Evolutionary conservation across 2,113 vertebrate genomes (phyloP).

Genomic region (Notechis scutatus): DNA sequence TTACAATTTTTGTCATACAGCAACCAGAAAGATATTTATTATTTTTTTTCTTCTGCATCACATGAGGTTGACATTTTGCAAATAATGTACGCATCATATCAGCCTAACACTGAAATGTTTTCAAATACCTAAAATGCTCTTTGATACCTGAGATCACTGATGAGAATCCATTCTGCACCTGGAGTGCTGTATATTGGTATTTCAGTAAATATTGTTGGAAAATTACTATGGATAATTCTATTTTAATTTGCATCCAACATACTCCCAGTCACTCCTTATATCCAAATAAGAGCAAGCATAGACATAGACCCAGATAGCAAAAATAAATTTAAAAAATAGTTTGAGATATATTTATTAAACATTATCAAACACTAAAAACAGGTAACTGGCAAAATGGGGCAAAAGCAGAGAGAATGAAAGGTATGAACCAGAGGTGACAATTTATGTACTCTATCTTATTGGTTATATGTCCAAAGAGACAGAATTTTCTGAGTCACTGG

Average conservation of each 20-base stretch:
- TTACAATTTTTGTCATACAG: not conserved
- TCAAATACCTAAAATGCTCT: not conserved
- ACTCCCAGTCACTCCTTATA: too few relatives aligned
- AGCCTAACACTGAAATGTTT: not conserved
- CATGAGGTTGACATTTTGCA: not conserved
- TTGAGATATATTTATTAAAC: too few relatives aligned
- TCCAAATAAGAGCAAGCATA: too few relatives aligned
- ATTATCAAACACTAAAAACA: too few relatives aligned
- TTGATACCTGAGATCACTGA: not conserved
- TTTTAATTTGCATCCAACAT: not conserved
- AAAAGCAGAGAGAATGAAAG: too few relatives aligned
- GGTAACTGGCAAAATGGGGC: too few relatives aligned
- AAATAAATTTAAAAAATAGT: not conserved
- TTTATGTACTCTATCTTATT: too few relatives aligned
- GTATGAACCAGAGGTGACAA: too few relatives aligned
- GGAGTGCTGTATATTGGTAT: not conserved
- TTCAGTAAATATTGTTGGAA: not conserved
- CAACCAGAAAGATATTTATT: not conserved
- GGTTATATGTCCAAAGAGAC: too few relatives aligned
- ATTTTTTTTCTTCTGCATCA: not conserved
- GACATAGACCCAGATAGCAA: too few relatives aligned
- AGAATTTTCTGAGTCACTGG: too few relatives aligned
- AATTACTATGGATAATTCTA: not conserved
- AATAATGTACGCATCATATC: not conserved
- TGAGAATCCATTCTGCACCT: not conserved